phyloP scores from a whole-genome alignment of 2,797 vertebrate species.

The Furcifer pardalis region DNA sequence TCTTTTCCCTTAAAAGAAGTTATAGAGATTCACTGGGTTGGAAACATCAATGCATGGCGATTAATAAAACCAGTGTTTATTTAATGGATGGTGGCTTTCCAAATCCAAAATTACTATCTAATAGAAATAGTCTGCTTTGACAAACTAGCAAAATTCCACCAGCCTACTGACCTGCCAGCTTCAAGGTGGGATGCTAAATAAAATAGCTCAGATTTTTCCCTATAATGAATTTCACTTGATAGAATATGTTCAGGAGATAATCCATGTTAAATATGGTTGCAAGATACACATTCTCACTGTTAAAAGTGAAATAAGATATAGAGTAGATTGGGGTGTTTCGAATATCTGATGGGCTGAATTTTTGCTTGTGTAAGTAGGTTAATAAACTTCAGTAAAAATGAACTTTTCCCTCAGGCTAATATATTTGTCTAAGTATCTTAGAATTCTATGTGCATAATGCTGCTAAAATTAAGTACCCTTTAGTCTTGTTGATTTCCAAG shows the following conservation, averaged over 20 bases:
- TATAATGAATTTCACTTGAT: neutral
- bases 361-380: neutral
- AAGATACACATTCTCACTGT: neutral
- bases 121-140: constrained; percentile 10
- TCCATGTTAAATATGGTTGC: neutral
- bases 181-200: neutral
- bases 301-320: neutral
- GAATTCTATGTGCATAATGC: too few relatives aligned
- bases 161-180: neutral
- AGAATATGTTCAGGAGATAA: neutral
- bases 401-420: neutral
- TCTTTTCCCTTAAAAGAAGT: constrained; percentile 17
- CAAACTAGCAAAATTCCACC: neutral
- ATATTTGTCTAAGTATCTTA: neutral
- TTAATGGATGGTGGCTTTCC: constrained; percentile 23
- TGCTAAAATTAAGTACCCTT: too few relatives aligned
- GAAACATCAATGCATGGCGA: neutral
- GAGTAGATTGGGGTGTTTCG: neutral
- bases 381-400: neutral
- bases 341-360: neutral
- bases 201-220: neutral
- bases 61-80: constrained; percentile 20
- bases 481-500: too few relatives aligned
- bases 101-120: constrained; percentile 13
- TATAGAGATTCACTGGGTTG: constrained; percentile 24